A percentile compares a stretch with the other conserved stretches of the same genome.
Conservation (phyloP, 2,797 vertebrate genomes). For the Oryzias dopingdopingensis region DNA sequence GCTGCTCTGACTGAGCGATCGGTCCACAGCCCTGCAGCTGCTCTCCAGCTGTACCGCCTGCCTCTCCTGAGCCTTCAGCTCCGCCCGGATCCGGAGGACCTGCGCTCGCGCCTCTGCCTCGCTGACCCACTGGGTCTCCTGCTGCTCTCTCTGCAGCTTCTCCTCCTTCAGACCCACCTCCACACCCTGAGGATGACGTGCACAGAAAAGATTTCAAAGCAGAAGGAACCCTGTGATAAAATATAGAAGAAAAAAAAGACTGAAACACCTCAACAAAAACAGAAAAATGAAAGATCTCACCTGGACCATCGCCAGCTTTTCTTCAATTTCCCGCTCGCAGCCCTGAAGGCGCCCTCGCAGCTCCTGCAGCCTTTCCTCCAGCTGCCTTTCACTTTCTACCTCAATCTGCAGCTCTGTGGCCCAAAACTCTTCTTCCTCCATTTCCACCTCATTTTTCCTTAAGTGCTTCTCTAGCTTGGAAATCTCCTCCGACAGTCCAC, state of each 20-base stretch:
- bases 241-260: constrained; percentile 2
- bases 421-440: constrained; percentile 98
- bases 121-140: constrained; percentile 88
- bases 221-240: not conserved
- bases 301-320: constrained; percentile 80
- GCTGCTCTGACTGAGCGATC: constrained; percentile 89
- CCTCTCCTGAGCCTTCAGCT: constrained; percentile 90
- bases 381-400: constrained; percentile 92
- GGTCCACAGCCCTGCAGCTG: constrained; percentile 90
- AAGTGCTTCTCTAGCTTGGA: constrained; percentile 88
- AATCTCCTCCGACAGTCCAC: constrained; percentile 85
- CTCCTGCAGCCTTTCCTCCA: constrained; percentile 92
- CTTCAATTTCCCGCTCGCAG: constrained; percentile 86
- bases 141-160: constrained; percentile 85
- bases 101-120: constrained; percentile 91
- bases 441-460: constrained; percentile 91
- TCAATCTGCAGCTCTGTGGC: constrained; percentile 96
- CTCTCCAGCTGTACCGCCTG: constrained; percentile 91
- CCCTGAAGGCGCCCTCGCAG: constrained; percentile 82
- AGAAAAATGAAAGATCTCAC: constrained; percentile 19
- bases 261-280: not conserved
- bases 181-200: constrained; percentile 74
- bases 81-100: constrained; percentile 85
- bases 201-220: not conserved
- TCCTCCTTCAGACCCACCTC: constrained; percentile 89